Conservation (phyloP, 2,797 vertebrate species). For the Pseudochirops cupreus region DNA sequence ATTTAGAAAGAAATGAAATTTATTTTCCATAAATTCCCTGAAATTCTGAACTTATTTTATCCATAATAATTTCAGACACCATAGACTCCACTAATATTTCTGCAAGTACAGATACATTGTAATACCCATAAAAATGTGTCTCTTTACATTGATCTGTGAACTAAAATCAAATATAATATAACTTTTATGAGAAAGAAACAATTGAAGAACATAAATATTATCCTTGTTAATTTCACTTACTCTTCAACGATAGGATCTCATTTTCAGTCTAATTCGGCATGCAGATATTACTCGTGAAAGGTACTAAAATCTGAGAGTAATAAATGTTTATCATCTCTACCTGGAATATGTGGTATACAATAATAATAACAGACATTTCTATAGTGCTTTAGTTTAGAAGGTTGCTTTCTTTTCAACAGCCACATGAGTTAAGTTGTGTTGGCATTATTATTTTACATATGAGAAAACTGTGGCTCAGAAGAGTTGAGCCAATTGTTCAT, state of each 20-base stretch:
- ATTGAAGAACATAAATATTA: background rate
- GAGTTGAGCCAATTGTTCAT: background rate
- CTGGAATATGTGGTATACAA: background rate
- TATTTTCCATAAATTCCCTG: background rate
- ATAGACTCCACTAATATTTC: background rate
- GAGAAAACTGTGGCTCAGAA: background rate
- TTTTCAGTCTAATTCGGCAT: background rate
- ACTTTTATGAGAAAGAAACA: background rate
- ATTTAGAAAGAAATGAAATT: background rate
- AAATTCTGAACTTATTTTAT: background rate
- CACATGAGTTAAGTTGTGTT: background rate
- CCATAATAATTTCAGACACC: background rate
- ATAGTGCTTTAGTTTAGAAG: background rate
- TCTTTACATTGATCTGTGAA: background rate
- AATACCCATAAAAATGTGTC: background rate
- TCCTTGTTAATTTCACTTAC: background rate
- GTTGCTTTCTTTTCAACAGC: background rate
- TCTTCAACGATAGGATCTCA: background rate
- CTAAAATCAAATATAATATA: background rate
- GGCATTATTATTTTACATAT: background rate
- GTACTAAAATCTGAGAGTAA: background rate
- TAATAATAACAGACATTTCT: background rate
- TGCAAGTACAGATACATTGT: background rate
- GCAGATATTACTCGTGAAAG: background rate
- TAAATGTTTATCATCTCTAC: background rate